Evolutionary conservation across 2,113 vertebrate species (phyloP).

Genomic region (Thoracochromis brauschi): DNA sequence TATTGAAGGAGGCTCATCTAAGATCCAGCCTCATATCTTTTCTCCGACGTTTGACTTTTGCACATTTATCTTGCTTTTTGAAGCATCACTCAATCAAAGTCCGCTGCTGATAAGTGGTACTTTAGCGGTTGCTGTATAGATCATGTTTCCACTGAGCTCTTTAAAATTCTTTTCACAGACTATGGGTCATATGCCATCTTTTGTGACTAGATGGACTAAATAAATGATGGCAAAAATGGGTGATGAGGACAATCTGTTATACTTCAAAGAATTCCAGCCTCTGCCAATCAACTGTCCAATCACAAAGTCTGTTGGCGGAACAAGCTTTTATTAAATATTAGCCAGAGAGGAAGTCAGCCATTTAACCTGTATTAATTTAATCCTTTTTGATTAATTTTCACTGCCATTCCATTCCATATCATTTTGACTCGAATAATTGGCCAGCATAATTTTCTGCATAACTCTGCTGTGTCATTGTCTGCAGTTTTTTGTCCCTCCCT

Average conservation of each 20-base stretch:
- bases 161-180: background rate
- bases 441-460: slow-evolving; percentile 23
- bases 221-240: slow-evolving; percentile 20
- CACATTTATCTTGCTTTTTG: background rate
- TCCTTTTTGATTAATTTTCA: slow-evolving; percentile 52
- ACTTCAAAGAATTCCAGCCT: slow-evolving; percentile 23
- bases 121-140: background rate
- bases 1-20: background rate
- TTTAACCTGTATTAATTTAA: slow-evolving; percentile 61
- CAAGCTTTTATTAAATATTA: slow-evolving; percentile 54
- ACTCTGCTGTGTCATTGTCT: slow-evolving; percentile 31
- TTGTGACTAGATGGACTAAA: slow-evolving; percentile 18
- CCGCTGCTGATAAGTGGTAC: background rate
- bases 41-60: background rate
- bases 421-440: slow-evolving; percentile 45
- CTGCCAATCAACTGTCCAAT: slow-evolving; percentile 44
- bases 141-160: background rate
- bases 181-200: slow-evolving; percentile 28
- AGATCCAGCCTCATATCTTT: background rate
- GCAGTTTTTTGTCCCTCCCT: background rate
- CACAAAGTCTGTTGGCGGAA: slow-evolving; percentile 41
- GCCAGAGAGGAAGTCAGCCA: slow-evolving; percentile 21
- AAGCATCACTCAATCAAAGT: background rate
- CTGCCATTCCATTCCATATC: slow-evolving; percentile 21
- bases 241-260: slow-evolving; percentile 32